Evolutionary conservation across 1,140 invertebrate species (phyloP).

Genomic region (Brachionus manjavacas): DNA sequence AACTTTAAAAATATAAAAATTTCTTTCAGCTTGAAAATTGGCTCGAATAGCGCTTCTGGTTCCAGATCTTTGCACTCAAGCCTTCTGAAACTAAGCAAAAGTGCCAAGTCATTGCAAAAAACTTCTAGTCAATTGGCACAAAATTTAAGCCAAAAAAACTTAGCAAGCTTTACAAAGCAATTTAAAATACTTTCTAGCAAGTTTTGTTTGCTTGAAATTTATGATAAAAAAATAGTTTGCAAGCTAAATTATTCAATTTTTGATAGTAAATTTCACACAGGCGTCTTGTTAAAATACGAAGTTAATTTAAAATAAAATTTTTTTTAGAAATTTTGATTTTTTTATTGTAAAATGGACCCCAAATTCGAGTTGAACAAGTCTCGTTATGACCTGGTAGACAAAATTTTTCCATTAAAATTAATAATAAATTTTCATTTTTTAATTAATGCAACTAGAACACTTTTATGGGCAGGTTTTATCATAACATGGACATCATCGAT

Average conservation of each 20-base stretch:
- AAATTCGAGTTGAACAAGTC: constrained; percentile 52
- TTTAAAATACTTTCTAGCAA: neutral
- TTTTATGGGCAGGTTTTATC: constrained; percentile 56
- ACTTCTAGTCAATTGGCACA: neutral
- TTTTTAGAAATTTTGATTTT: neutral
- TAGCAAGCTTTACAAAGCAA: neutral
- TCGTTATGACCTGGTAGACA: constrained; percentile 52
- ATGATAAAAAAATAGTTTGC: constrained; percentile 35
- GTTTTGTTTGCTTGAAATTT: constrained; percentile 27
- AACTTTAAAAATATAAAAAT: neutral
- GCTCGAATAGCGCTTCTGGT: no score
- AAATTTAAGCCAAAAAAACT: constrained; percentile 3
- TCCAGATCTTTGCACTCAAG: neutral
- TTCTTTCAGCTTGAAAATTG: neutral
- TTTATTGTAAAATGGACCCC: constrained; percentile 46
- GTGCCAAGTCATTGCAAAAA: neutral
- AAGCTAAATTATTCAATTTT: constrained; percentile 5
- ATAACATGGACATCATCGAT: constrained; percentile 58
- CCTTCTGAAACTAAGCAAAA: neutral
- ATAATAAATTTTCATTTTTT: neutral
- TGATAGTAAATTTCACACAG: neutral
- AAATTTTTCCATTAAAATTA: neutral
- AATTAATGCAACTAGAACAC: constrained; percentile 49
- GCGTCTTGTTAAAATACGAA: constrained; percentile 7
- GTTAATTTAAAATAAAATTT: constrained; percentile 7